Conservation (phyloP, 2,888 invertebrate genomes). For the Stegophylla sp. region DNA sequence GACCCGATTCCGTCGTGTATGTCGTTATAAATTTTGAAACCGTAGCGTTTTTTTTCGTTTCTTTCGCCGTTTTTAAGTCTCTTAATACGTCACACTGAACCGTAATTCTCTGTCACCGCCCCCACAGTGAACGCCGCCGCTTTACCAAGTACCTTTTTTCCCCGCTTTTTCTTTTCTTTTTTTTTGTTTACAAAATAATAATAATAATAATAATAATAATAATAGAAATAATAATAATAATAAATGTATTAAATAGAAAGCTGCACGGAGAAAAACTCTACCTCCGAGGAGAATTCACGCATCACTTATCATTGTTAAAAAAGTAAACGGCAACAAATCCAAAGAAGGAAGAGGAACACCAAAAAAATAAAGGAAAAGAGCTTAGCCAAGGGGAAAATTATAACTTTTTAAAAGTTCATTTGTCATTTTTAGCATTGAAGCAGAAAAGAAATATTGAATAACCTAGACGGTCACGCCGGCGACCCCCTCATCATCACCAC, state of each 20-base stretch:
- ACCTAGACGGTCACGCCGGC: conserved; percentile 5
- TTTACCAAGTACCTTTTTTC: not conserved
- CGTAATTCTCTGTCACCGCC: no score
- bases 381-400: conserved; percentile 49
- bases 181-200: conserved; percentile 1
- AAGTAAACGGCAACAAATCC: conserved; percentile 51
- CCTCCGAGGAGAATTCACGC: conserved; percentile 14
- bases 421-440: conserved; percentile 58
- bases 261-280: not conserved
- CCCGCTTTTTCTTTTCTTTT: no score
- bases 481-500: no score
- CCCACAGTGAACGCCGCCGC: no score
- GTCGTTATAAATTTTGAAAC: not conserved
- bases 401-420: conserved; percentile 58
- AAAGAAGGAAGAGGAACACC: conserved; percentile 17
- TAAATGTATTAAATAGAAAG: not conserved
- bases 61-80: not conserved
- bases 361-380: conserved; percentile 26
- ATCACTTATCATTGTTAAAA: conserved; percentile 36
- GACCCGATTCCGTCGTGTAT: not conserved
- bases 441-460: conserved; percentile 57
- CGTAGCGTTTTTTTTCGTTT: not conserved
- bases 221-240: not conserved
- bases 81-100: not conserved
- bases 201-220: no score